phyloP scores from a whole-genome alignment of 1,140 invertebrate species.

The Drosophila bocqueti region DNA sequence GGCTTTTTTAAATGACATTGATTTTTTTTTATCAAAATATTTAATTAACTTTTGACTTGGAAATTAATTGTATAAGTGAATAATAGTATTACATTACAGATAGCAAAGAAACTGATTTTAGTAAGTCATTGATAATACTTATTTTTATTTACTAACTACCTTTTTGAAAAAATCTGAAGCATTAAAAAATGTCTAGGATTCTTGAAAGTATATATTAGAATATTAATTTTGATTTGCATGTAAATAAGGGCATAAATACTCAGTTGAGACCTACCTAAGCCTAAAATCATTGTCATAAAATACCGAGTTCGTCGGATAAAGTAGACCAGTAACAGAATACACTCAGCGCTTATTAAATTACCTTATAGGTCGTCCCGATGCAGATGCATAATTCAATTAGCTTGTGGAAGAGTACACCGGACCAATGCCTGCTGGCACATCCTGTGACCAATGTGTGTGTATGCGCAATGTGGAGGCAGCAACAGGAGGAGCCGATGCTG shows the following conservation, averaged over 20 bases:
- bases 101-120: not conserved
- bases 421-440: constrained; percentile 25
- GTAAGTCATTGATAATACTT: no score
- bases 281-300: not conserved
- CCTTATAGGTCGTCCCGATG: constrained; percentile 28
- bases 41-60: not conserved
- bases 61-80: not conserved
- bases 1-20: not conserved
- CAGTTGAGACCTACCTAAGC: not conserved
- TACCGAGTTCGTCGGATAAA: not conserved
- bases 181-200: no score
- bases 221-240: no score
- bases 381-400: constrained; percentile 62
- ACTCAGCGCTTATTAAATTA: constrained; percentile 39
- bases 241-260: not conserved
- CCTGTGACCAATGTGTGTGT: constrained; percentile 45
- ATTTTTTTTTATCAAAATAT: not conserved
- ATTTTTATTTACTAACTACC: no score
- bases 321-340: not conserved
- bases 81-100: not conserved
- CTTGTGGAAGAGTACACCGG: constrained; percentile 20
- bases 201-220: no score
- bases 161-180: no score
- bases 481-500: constrained; percentile 19
- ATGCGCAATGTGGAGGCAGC: constrained; percentile 28